Percentiles rank a stretch among this genome's conserved stretches.
These are phyloP conservation scores for Malurus alboscapulatus DNA, from an alignment of 2,113 vertebrate genomes.

Conservation along the genomic window DNA sequence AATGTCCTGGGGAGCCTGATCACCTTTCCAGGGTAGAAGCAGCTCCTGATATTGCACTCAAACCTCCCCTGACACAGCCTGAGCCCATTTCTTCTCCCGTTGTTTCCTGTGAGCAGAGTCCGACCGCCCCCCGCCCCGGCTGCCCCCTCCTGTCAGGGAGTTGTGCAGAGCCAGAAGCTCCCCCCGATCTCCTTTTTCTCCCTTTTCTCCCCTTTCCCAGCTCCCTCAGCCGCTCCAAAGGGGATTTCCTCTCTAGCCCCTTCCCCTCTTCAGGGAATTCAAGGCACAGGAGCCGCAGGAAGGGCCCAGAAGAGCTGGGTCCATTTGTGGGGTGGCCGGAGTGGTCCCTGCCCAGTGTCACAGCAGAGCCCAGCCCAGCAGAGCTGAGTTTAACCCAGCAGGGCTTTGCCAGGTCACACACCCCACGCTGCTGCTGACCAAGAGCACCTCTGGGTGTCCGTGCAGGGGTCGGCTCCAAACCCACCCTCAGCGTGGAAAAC, in stretches of 20 bases:
- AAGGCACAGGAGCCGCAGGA: background rate
- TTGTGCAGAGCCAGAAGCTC: background rate
- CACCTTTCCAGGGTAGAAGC: background rate
- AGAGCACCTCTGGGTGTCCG: background rate
- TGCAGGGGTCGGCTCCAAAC: background rate
- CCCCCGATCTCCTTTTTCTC: background rate
- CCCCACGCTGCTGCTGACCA: rapidly evolving
- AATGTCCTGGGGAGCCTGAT: background rate
- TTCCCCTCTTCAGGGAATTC: background rate
- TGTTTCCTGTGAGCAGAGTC: background rate
- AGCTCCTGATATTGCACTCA: background rate
- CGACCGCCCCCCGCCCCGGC: rapidly evolving
- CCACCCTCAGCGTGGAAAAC: rapidly evolving
- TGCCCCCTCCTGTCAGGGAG: background rate
- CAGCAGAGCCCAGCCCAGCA: background rate
- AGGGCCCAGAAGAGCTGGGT: background rate
- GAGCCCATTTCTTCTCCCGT: background rate
- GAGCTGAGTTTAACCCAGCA: background rate
- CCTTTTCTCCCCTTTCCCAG: background rate
- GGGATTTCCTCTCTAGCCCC: background rate
- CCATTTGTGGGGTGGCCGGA: background rate
- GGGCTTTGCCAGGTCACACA: background rate
- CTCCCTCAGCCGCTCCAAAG: background rate
- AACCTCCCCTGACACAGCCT: background rate
- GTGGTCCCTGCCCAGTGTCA: rapidly evolving